These are phyloP conservation scores for Drosophila mettleri DNA, from an alignment of 2,888 invertebrate genomes.

Conservation along the genomic window DNA sequence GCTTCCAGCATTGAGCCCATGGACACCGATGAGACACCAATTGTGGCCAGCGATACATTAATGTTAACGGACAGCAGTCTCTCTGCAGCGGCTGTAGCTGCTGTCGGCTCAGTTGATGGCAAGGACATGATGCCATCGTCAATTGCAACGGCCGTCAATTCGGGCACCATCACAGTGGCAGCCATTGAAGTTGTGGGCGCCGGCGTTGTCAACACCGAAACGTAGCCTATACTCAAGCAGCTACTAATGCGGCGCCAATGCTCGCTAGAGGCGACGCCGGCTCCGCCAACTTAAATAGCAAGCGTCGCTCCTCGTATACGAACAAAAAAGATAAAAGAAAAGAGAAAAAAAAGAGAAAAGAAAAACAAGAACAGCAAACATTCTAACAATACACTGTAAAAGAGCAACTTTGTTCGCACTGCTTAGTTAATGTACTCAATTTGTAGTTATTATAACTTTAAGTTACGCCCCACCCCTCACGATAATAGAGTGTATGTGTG, in stretches of 20 bases:
- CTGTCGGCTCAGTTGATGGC: conserved; percentile 45
- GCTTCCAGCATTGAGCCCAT: conserved; percentile 54
- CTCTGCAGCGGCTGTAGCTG: conserved; percentile 28
- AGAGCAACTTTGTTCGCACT: conserved; percentile 40
- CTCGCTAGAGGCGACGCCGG: conserved; percentile 49
- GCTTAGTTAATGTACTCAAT: conserved; percentile 48
- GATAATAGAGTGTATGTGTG: neutral
- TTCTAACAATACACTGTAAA: conserved; percentile 48
- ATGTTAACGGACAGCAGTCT: conserved; percentile 51
- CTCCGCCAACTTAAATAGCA: conserved; percentile 10
- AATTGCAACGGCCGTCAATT: conserved; percentile 49
- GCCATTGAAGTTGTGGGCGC: conserved; percentile 72
- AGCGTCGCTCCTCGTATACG: conserved; percentile 49
- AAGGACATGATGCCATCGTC: conserved; percentile 58
- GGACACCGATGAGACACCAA: conserved; percentile 66
- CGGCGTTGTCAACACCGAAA: conserved; percentile 81
- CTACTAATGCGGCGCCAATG: conserved; percentile 84
- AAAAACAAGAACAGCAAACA: conserved; percentile 43
- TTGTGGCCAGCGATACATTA: conserved; percentile 43
- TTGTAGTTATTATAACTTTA: conserved; percentile 42
- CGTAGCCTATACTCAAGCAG: conserved; percentile 86
- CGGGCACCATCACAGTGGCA: conserved; percentile 57
- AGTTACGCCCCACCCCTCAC: conserved; percentile 27
- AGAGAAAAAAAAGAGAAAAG: conserved; percentile 9
- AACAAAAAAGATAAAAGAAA: conserved; percentile 29